Base-by-base conservation (phyloP, 2,888 invertebrate genomes). In the Pollenia amentaria region DNA sequence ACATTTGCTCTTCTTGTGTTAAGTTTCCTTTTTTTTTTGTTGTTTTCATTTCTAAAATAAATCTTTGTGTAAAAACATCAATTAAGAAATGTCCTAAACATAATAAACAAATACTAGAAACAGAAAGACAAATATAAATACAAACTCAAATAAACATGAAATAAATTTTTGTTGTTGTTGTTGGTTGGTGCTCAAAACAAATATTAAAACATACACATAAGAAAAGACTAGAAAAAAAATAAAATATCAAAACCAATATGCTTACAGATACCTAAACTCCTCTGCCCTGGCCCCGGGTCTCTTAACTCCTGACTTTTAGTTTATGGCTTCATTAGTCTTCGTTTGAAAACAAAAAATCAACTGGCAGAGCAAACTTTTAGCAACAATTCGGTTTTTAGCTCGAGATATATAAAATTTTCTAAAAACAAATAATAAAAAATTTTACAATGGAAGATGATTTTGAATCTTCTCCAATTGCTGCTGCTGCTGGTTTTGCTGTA, bases 41-140 rank as follows among this genome's bases (percentile, higher is more conserved):
- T 72, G 12, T 16, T 46, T 0, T 51, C 65, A 29, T 57, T 55
- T 55, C 16, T 62, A 77, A 69, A 29, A 87, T 84, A 87, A 87
- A 87, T 87, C 83, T 72, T 80, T 84, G 69, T 72, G 38, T 51
- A 83, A 82, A 82, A 87, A 87, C 87, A 84, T 87, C 87, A 87
- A 87, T 87, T 87, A 84, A 87, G 87, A 84, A 81, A 87, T 84
- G 87, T 87, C 84, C 87, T 81, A 77, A 87, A 81, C 80, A 84
- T 69, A 81, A 80, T 81, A 87, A 73, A 84, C 84, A 84, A 84
- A 84, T 73, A 77, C 21, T 51, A 55, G 11, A 57, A 38, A 53
- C 12, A 62, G 14, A 60, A 60, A 72, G 14, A 38, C 51, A 79
- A 80, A 67, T 82, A 75, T 42, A 72, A 75, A 75, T 51, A 67